A percentile compares a stretch with the other conserved stretches of the same genome.
Evolutionary conservation across 2,113 vertebrate genomes (phyloP).

Genomic region (Polypterus bichir): DNA sequence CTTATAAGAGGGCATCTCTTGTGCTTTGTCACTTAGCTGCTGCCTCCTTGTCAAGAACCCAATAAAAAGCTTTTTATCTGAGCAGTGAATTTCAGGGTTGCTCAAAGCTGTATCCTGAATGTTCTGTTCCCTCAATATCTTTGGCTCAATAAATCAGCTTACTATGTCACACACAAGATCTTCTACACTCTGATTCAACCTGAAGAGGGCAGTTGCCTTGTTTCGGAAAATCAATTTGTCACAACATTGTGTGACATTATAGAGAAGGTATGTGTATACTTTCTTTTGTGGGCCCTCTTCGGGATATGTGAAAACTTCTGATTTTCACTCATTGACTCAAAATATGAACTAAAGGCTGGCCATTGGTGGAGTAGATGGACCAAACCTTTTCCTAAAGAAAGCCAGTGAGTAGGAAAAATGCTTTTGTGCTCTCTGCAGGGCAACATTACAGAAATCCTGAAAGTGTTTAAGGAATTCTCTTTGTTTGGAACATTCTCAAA

Average conservation of each 20-base stretch:
- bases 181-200: neutral
- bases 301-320: constrained; percentile 18
- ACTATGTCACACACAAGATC: constrained; percentile 18
- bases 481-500: constrained; percentile 16
- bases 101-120: constrained; percentile 8
- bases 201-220: constrained; percentile 10
- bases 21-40: constrained; percentile 17
- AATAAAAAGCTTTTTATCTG: constrained; percentile 19
- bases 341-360: constrained; percentile 18
- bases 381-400: constrained; percentile 15
- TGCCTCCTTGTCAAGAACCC: constrained; percentile 11
- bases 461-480: constrained; percentile 12
- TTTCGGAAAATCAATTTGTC: constrained; percentile 19
- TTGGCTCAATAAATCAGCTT: constrained; percentile 17
- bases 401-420: constrained; percentile 8
- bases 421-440: constrained; percentile 13
- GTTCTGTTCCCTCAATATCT: neutral
- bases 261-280: constrained; percentile 17
- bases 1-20: constrained; percentile 14
- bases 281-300: constrained; percentile 18
- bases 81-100: constrained; percentile 18
- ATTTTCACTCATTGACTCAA: constrained; percentile 20
- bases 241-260: constrained; percentile 18
- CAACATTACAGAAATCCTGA: constrained; percentile 10
- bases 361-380: constrained; percentile 11